Percentiles rank a stretch among this genome's conserved stretches.
Conservation (phyloP, 2,888 invertebrate genomes). For the Hirtodrosophila alboralis region DNA sequence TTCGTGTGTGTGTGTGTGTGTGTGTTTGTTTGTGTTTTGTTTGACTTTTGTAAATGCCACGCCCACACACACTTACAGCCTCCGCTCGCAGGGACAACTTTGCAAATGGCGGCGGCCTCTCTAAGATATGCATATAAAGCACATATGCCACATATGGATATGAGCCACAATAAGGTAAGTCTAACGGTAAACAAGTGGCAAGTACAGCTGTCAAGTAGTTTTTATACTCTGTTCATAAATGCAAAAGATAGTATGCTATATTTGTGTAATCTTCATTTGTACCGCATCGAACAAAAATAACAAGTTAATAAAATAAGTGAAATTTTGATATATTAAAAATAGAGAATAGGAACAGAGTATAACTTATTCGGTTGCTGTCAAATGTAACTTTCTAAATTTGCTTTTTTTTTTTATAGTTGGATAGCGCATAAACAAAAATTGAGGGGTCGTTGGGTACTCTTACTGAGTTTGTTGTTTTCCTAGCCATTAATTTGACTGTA, state of each 20-base stretch:
- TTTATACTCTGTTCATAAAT: too few relatives aligned
- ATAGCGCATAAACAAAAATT: conserved; percentile 30
- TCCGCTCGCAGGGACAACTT: conserved; percentile 18
- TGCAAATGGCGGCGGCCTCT: conserved; percentile 6
- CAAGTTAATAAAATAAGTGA: too few relatives aligned
- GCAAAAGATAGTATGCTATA: too few relatives aligned
- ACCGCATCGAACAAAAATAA: too few relatives aligned
- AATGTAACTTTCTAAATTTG: too few relatives aligned
- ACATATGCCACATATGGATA: conserved; percentile 48
- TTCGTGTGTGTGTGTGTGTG: not conserved
- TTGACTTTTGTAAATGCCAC: conserved; percentile 7
- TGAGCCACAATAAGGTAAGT: conserved; percentile 27
- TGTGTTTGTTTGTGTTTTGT: conserved; percentile 1
- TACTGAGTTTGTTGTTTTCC: conserved; percentile 12
- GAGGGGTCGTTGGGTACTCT: not conserved
- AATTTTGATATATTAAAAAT: too few relatives aligned
- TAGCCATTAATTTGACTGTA: conserved; percentile 17
- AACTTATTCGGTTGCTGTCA: too few relatives aligned
- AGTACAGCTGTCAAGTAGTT: conserved; percentile 15
- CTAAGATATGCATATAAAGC: conserved; percentile 42
- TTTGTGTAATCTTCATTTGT: too few relatives aligned
- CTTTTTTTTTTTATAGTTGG: too few relatives aligned
- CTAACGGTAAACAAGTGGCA: conserved; percentile 35
- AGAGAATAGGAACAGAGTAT: too few relatives aligned
- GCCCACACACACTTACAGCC: not conserved